Base-by-base conservation (phyloP, 2,797 vertebrate species). In the Gallinago solitaria region DNA sequence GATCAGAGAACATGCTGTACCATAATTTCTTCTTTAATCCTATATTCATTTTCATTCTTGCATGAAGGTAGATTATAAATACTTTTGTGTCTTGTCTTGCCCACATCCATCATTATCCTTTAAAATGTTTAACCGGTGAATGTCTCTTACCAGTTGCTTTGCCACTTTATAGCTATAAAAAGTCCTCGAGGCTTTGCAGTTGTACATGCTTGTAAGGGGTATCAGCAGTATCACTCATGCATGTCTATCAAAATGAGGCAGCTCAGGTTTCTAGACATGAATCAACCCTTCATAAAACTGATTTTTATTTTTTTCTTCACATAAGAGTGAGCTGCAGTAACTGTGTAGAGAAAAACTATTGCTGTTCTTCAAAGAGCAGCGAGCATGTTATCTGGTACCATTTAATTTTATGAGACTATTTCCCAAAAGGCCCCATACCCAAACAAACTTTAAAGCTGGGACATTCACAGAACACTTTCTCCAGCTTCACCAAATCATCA, bases 131-230 rank as follows among this genome's bases (percentile, higher is more conserved):
- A 76, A 79, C 50, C 74, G 53, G 16, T 53, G 39, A 81, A 77
- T 78, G 43, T 67, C 73, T 91, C 83, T 71, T 73, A 84, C 27
- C 64, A 89, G 50, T 95, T 95, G 67, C 63, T 86, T 96, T 94
- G 39, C 41, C 73, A 79, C 89, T 96, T 94, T 87, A 88, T 77
- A 89, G 59, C 84, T 95, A 59, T 56, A 87, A 95, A 95, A 95
- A 74, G 74, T 89, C 89, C 83, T 84, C 75, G 60, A 93, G 69
- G 75, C 69, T 93, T 97, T 91, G 89, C 91, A 97, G 93, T 91
- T 95, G 37, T 83, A 64, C 51, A 7, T 91, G 30, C 75, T 95
- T 69, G 61, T 51, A 82, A 93, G 77, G 82, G 77, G 30, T 81
- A 79, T 84, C 61, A 63, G 90, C 59, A 86, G 69, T 82, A 94